Percentiles rank a stretch among this genome's conserved stretches.
phyloP scores from a whole-genome alignment of 1,140 invertebrate genomes.

The Drosophila lacertosa region DNA sequence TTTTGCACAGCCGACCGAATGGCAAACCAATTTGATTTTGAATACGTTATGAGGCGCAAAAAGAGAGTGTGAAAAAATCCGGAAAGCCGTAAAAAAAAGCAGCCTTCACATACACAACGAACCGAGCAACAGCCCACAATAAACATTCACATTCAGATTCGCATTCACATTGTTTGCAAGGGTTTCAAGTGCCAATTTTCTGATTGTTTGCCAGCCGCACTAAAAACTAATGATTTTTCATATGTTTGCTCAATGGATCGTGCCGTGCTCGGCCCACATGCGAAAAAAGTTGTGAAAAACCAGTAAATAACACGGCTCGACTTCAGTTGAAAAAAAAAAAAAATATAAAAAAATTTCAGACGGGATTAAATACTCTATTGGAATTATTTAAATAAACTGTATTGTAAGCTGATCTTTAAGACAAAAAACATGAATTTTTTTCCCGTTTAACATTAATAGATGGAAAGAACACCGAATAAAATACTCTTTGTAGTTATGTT shows the following conservation, averaged over 20 bases:
- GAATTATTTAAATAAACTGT: neutral
- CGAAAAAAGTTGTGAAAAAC: no score
- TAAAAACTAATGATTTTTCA: slow-evolving; percentile 83
- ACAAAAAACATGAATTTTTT: no score
- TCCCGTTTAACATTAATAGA: no score
- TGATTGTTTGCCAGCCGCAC: slow-evolving; percentile 78
- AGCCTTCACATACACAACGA: slow-evolving; percentile 9
- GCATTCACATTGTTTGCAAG: slow-evolving; percentile 61
- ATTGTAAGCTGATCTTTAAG: no score
- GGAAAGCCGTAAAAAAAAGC: slow-evolving; percentile 64
- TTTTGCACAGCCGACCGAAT: slow-evolving; percentile 59
- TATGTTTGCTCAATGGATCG: slow-evolving; percentile 80
- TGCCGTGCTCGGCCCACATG: slow-evolving; percentile 12
- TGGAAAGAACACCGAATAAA: no score
- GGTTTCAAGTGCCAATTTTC: slow-evolving; percentile 74
- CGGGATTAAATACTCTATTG: neutral
- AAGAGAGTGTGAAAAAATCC: slow-evolving; percentile 77
- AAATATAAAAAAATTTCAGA: neutral
- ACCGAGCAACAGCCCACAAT: slow-evolving; percentile 39
- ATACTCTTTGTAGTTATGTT: no score
- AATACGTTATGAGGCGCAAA: slow-evolving; percentile 82
- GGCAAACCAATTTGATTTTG: slow-evolving; percentile 78
- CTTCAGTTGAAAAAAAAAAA: slow-evolving; percentile 45
- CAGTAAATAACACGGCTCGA: slow-evolving; percentile 42
- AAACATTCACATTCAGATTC: slow-evolving; percentile 29